Conservation (phyloP, 2,113 vertebrate genomes). For the Glaucomys volans region DNA sequence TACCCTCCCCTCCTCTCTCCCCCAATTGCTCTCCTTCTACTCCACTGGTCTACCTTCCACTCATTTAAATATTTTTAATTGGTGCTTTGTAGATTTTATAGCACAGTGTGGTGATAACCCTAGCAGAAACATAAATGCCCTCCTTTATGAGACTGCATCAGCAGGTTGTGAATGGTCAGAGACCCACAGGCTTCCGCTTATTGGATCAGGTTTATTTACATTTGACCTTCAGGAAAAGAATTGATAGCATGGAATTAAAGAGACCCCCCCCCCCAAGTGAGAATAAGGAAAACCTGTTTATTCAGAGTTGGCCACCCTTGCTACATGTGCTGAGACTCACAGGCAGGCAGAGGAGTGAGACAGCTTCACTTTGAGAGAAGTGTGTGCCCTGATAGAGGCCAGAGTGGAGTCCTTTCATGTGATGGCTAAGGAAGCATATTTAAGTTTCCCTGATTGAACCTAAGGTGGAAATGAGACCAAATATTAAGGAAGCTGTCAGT, state of each 20-base stretch:
- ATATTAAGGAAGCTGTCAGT: background rate
- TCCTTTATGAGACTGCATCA: background rate
- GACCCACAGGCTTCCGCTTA: background rate
- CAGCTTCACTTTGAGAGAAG: background rate
- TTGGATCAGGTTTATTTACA: background rate
- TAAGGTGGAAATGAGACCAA: background rate
- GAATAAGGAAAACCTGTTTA: background rate
- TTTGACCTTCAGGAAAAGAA: background rate
- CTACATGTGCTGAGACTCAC: background rate
- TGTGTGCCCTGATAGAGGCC: background rate
- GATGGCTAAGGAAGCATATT: background rate
- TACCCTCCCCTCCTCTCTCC: too few species aligned
- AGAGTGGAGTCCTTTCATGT: background rate
- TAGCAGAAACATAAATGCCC: background rate
- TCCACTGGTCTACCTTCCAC: too few species aligned
- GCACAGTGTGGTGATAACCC: background rate
- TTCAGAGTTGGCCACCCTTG: background rate
- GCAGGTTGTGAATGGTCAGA: background rate
- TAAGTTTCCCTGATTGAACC: background rate
- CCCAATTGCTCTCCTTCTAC: too few species aligned
- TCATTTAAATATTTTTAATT: too few species aligned
- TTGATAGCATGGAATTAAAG: background rate
- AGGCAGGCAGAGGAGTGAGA: background rate
- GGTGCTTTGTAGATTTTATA: background rate
- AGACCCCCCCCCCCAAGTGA: background rate